Conservation (phyloP, 2,888 invertebrate species). For the Noctua janthina region DNA sequence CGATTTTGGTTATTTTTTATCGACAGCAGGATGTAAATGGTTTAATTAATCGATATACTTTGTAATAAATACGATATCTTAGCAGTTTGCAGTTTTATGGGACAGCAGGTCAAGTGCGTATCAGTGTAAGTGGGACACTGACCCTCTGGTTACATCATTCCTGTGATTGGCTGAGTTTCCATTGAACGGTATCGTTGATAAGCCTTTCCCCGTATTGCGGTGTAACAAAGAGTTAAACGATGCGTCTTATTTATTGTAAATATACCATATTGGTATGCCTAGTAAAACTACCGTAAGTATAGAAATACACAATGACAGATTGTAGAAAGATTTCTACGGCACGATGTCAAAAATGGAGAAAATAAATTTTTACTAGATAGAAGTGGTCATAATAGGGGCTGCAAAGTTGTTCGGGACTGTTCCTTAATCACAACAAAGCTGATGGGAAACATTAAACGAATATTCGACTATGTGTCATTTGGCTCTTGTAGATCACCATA, state of each 20-base stretch:
- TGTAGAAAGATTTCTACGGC: neutral
- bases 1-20: neutral
- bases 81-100: neutral
- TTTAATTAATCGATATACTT: conserved; percentile 3
- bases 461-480: too few species aligned
- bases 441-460: neutral
- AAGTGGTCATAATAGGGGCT: neutral
- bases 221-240: conserved; percentile 1
- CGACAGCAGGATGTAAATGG: neutral
- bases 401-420: neutral
- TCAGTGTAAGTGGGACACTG: conserved; percentile 28
- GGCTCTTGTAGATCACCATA: too few species aligned
- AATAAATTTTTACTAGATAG: neutral
- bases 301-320: neutral
- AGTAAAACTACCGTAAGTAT: neutral
- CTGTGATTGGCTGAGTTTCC: conserved; percentile 10
- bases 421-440: neutral
- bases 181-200: conserved; percentile 3
- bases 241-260: neutral
- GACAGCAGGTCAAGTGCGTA: conserved; percentile 40
- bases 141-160: conserved; percentile 22
- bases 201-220: neutral
- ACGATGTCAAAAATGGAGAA: neutral
- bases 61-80: conserved; percentile 20
- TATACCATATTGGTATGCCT: neutral